Evolutionary conservation across 2,888 invertebrate genomes (phyloP).

Genomic region (Cetonia aurata): DNA sequence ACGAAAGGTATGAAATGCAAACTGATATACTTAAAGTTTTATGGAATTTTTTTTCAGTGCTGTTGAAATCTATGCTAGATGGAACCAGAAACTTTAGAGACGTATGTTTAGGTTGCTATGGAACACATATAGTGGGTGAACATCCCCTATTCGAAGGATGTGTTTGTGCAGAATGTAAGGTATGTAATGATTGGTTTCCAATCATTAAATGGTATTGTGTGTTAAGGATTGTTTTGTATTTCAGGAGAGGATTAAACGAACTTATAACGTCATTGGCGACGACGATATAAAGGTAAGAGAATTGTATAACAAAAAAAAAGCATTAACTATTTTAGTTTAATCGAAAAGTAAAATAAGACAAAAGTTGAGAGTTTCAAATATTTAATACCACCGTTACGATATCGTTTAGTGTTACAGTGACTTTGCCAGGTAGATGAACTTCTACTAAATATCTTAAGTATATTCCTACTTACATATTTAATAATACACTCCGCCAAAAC

Average conservation of each 20-base stretch:
- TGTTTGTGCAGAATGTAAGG: constrained; percentile 62
- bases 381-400: no score
- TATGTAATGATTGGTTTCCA: constrained; percentile 47
- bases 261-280: constrained; percentile 61
- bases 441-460: no score
- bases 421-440: no score
- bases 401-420: no score
- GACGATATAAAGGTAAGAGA: constrained; percentile 59
- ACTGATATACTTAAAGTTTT: not conserved
- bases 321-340: no score
- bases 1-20: constrained; percentile 18
- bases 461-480: no score
- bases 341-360: no score
- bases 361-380: no score
- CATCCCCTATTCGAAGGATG: constrained; percentile 62
- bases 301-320: no score
- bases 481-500: no score
- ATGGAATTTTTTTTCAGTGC: constrained; percentile 25
- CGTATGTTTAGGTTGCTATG: constrained; percentile 43
- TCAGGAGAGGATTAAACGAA: constrained; percentile 56
- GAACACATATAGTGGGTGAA: constrained; percentile 43
- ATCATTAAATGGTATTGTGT: not conserved
- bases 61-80: constrained; percentile 20
- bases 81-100: constrained; percentile 14
- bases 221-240: constrained; percentile 32